Evolutionary conservation across 2,113 vertebrate genomes (phyloP).

Genomic region (Alosa alosa): DNA sequence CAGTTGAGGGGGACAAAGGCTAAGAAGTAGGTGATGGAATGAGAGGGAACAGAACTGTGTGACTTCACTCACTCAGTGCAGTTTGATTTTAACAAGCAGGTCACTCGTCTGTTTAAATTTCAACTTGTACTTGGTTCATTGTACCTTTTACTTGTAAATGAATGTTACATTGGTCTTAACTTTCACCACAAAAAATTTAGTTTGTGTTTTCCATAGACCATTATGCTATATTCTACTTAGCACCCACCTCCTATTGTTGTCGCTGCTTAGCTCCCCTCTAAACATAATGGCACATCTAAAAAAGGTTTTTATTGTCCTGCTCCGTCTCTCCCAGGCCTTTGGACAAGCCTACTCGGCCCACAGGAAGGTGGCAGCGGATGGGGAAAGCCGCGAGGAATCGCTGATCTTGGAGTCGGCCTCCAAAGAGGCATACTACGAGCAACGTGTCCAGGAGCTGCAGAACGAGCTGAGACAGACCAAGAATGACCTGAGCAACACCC

Average conservation of each 20-base stretch:
- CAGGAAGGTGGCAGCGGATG: slow-evolving; percentile 94
- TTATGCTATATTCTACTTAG: too few species aligned
- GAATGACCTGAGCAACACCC: slow-evolving; percentile 79
- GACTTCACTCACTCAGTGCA: not conserved
- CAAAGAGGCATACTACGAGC: slow-evolving; percentile 93
- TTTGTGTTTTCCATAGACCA: too few species aligned
- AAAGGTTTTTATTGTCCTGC: not conserved
- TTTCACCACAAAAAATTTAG: too few species aligned
- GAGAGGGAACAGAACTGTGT: not conserved
- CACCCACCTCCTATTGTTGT: too few species aligned
- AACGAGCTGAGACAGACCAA: slow-evolving; percentile 88
- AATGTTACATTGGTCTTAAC: too few species aligned
- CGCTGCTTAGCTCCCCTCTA: too few species aligned
- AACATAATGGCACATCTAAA: too few species aligned
- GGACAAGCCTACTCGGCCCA: slow-evolving; percentile 94
- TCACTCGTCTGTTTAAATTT: not conserved
- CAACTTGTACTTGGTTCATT: not conserved
- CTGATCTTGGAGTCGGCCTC: slow-evolving; percentile 95
- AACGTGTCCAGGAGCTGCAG: slow-evolving; percentile 91
- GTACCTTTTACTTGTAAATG: too few species aligned
- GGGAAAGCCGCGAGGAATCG: slow-evolving; percentile 95
- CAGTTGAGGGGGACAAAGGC: not conserved
- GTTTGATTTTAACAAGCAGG: not conserved
- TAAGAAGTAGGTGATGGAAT: not conserved
- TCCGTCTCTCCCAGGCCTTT: slow-evolving; percentile 77